Conservation (phyloP, 2,797 vertebrate species). For the Chaenodraco wilsoni region DNA sequence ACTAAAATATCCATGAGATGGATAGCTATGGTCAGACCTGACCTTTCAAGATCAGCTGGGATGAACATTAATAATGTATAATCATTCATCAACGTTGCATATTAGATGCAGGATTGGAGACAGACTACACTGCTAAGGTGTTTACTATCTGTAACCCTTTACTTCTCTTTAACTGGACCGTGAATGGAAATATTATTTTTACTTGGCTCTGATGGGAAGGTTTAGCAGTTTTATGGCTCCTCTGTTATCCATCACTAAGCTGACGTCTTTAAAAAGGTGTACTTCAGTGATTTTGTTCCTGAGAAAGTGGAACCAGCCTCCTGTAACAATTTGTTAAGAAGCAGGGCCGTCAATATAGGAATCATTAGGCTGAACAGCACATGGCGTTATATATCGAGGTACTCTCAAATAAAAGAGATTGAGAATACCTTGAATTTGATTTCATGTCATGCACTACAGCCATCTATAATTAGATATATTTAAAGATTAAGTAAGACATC, state of each 20-base stretch:
- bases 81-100: slow-evolving; percentile 75
- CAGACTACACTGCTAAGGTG: slow-evolving; percentile 65
- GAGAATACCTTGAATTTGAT: slow-evolving; percentile 6
- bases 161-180: slow-evolving; percentile 55
- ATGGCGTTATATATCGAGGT: slow-evolving; percentile 10
- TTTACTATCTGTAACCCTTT: slow-evolving; percentile 63
- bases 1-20: slow-evolving; percentile 79
- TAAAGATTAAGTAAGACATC: neutral
- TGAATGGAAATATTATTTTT: slow-evolving; percentile 63
- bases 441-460: slow-evolving; percentile 6
- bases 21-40: slow-evolving; percentile 61
- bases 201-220: slow-evolving; percentile 58
- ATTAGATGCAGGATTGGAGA: slow-evolving; percentile 72
- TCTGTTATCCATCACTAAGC: slow-evolving; percentile 50
- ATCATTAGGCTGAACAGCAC: slow-evolving; percentile 20
- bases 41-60: slow-evolving; percentile 72
- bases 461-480: neutral
- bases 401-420: slow-evolving; percentile 4
- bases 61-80: slow-evolving; percentile 79
- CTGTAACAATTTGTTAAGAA: slow-evolving; percentile 50
- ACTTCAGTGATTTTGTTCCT: slow-evolving; percentile 47
- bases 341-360: slow-evolving; percentile 37
- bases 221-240: slow-evolving; percentile 47
- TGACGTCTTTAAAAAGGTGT: slow-evolving; percentile 71
- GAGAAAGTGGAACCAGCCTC: slow-evolving; percentile 20